phyloP scores from a whole-genome alignment of 2,113 vertebrate genomes.

The Leptosomus discolor region DNA sequence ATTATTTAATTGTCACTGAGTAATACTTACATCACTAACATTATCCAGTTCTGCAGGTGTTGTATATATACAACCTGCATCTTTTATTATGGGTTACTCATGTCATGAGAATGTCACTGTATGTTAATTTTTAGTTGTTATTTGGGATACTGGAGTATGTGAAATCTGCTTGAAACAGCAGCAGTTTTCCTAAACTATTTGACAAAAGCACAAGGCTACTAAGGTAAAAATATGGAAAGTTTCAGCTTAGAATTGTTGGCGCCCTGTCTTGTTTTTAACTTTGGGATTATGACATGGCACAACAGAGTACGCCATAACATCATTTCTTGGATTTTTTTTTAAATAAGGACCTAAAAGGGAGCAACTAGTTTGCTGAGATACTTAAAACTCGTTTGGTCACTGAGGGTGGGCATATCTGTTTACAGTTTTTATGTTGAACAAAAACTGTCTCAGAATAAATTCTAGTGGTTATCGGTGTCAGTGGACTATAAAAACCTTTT shows the following conservation, averaged over 20 bases:
- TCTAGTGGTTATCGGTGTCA: not conserved
- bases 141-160: not conserved
- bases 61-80: not conserved
- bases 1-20: not conserved
- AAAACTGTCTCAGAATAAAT: not conserved
- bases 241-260: not conserved
- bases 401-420: not conserved
- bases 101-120: not conserved
- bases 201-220: not conserved
- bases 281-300: not conserved
- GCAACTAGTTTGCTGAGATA: not conserved
- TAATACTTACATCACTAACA: not conserved
- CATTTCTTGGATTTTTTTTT: not conserved
- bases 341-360: not conserved
- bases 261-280: not conserved
- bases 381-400: not conserved
- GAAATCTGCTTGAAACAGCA: not conserved
- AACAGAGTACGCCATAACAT: not conserved
- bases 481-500: not conserved
- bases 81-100: not conserved
- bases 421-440: not conserved
- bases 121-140: not conserved
- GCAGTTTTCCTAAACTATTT: not conserved
- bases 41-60: not conserved
- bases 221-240: not conserved